A percentile compares a stretch with the other conserved stretches of the same genome.
Evolutionary conservation across 2,888 invertebrate species (phyloP).

Genomic region (Drosophila vallismaia): DNA sequence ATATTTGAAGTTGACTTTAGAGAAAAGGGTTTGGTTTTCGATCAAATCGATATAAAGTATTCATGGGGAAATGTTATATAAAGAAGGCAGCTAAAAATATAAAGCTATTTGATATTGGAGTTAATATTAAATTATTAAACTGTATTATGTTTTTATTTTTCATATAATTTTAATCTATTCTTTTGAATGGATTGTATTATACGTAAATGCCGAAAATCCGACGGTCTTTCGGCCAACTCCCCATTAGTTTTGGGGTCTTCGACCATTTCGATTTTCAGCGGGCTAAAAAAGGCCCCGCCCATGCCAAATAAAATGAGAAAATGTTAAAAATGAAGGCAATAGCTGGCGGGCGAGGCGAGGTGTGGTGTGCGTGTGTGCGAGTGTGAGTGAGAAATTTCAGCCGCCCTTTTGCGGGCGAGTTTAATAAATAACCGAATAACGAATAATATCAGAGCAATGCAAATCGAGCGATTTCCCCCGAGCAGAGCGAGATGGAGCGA

Average conservation of each 20-base stretch:
- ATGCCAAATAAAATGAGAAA: slow-evolving; percentile 65
- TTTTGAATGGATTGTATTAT: neutral
- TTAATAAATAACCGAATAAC: slow-evolving; percentile 74
- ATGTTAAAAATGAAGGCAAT: slow-evolving; percentile 76
- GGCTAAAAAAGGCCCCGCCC: slow-evolving; percentile 63
- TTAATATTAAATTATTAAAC: too few species aligned
- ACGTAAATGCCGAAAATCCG: slow-evolving; percentile 1
- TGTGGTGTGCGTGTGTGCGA: slow-evolving; percentile 16
- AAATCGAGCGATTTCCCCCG: slow-evolving; percentile 52
- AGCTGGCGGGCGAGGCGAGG: slow-evolving; percentile 10
- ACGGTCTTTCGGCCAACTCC: slow-evolving; percentile 8
- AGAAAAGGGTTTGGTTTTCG: slow-evolving; percentile 16
- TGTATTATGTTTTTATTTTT: neutral
- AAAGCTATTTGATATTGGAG: too few species aligned
- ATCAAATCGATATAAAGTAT: slow-evolving; percentile 1
- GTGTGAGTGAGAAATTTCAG: slow-evolving; percentile 29
- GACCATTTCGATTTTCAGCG: slow-evolving; percentile 47
- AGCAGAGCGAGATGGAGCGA: slow-evolving; percentile 11
- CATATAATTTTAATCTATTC: too few species aligned
- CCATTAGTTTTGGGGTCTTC: slow-evolving; percentile 27
- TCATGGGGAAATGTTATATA: neutral
- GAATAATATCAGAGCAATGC: slow-evolving; percentile 78
- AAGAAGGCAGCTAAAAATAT: neutral
- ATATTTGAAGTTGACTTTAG: slow-evolving; percentile 22
- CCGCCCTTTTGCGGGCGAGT: slow-evolving; percentile 57